Percentiles rank a stretch among this genome's conserved stretches.
Conservation (phyloP, 2,113 vertebrate species). For the Phalacrocorax aristotelis region DNA sequence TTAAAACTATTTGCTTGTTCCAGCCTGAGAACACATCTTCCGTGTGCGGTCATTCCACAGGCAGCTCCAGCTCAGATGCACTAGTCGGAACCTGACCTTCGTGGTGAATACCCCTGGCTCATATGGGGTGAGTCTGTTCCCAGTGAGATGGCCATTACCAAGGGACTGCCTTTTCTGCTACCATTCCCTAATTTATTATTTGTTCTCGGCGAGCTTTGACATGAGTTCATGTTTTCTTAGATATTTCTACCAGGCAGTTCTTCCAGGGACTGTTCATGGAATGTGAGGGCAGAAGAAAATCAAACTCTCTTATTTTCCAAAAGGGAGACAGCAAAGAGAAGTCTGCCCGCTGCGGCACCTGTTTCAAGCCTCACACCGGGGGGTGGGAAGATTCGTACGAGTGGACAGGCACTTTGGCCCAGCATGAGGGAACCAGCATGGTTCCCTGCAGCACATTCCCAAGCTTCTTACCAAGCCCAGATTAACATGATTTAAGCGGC, state of each 20-base stretch:
- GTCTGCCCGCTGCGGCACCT: not conserved
- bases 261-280: not conserved
- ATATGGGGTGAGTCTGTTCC: not conserved
- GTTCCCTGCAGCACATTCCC: not conserved
- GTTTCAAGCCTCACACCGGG: not conserved
- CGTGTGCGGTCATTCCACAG: not conserved
- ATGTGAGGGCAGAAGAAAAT: not conserved
- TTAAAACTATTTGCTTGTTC: not conserved
- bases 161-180: not conserved
- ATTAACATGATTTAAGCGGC: not conserved
- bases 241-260: not conserved
- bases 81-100: not conserved
- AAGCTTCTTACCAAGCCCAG: not conserved
- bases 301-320: not conserved
- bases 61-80: not conserved
- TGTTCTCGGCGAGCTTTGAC: not conserved
- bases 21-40: not conserved
- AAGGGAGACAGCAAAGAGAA: not conserved
- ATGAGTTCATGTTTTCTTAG: not conserved
- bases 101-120: not conserved
- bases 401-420: not conserved
- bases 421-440: not conserved
- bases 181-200: not conserved
- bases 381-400: fast-evolving
- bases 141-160: not conserved